Conservation (phyloP, 2,797 vertebrate genomes). For the Semaprochilodus insignis region DNA sequence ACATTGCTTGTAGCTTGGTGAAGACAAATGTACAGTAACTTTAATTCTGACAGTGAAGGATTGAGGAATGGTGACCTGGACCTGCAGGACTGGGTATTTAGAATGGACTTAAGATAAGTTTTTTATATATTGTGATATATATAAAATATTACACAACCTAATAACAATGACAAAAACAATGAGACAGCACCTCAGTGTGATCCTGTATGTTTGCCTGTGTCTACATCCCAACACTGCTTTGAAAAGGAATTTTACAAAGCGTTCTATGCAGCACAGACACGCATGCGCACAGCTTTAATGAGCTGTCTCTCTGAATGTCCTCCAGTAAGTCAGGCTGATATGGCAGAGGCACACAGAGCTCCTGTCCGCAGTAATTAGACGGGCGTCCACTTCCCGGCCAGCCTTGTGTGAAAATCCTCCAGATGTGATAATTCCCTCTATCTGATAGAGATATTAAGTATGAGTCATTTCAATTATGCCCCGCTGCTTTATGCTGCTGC, state of each 20-base stretch:
- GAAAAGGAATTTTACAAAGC: neutral
- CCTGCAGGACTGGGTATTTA: no score
- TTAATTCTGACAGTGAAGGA: no score
- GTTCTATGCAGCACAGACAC: neutral
- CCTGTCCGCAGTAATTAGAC: constrained; percentile 40
- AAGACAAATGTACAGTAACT: no score
- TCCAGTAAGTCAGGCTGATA: constrained; percentile 16
- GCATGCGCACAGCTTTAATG: neutral
- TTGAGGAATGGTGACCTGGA: no score
- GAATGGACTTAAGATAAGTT: no score
- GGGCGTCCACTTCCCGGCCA: constrained; percentile 27
- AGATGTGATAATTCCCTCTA: constrained; percentile 43
- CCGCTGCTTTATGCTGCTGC: constrained; percentile 40
- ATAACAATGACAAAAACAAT: no score
- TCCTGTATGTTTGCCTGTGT: neutral
- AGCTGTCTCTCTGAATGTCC: constrained; percentile 13
- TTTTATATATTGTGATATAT: no score
- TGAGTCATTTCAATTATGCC: constrained; percentile 49
- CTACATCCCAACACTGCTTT: neutral
- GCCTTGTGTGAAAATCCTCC: constrained; percentile 36
- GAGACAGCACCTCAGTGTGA: no score
- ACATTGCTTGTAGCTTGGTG: no score
- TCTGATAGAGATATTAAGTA: constrained; percentile 53
- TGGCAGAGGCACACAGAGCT: constrained; percentile 3
- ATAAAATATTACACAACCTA: no score